Evolutionary conservation across 1,140 invertebrate genomes (phyloP), one percentile per base, ranked within the genome.

Genomic region (Drosophila truncata): DNA sequence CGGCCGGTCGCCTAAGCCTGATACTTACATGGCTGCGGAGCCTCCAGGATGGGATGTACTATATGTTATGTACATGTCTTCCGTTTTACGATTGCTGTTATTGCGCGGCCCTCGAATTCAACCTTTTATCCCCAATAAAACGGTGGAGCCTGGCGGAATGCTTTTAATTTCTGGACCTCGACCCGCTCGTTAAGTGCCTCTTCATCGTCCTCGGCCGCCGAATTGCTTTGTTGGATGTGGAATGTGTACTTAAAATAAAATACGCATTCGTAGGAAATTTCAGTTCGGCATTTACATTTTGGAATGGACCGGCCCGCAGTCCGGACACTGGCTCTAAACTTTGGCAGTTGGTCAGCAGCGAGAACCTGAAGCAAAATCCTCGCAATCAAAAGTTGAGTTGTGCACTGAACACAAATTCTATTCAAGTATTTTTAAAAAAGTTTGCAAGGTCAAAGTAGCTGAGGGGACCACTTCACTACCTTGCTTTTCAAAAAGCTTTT

Each of bases 71-170:
- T 54, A 47, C 60, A 74, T 47, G 49, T 31, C 52, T 54, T 16
- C 58, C 57, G 58, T 70, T 78, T 78, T 77, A 77, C 73, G 73
- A 77, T 77, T 77, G 73, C 31, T 39, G 25, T 76, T 76, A 76
- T 58, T 73, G 66, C 46, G 13, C 11, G 63, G 46, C 62, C 66
- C 46, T 52, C 35, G 63, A 69, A 69, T 69, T 67, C 37, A 67
- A 70, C 62, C 66, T 67, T 70, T 70, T 70, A 70, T 70, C 31
- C 69, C 31, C 73, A 76, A 82, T 82, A 82, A 85, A 87, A 71
- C 44, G 39, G 65, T 50, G 62, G 49, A 63, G 57, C 66, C 65
- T 69, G 61, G 64, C 75, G 70, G 72, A 82, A 83, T 79, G 65
- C 76, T 54, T 82, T 82, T 79, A 79, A 86, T 87, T 79, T 76